These are phyloP conservation scores for Cosmorhoe ocellata DNA, from an alignment of 2,888 invertebrate genomes.

Conservation along the genomic window DNA sequence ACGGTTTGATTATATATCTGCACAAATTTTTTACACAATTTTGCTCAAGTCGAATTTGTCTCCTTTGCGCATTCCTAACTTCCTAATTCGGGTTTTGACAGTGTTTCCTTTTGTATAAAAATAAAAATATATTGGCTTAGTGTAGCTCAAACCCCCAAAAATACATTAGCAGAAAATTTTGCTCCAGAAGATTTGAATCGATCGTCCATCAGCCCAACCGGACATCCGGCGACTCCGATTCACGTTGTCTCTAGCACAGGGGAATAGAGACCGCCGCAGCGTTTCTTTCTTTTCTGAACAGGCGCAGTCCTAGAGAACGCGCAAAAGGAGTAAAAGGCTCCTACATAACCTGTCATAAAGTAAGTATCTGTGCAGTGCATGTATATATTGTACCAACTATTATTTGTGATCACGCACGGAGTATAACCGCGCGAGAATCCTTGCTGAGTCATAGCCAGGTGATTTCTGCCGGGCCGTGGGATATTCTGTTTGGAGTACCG, in stretches of 20 bases:
- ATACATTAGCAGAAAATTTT: slow-evolving; percentile 30
- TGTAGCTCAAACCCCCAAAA: slow-evolving; percentile 15
- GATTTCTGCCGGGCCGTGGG: slow-evolving; percentile 42
- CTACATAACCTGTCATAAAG: slow-evolving; percentile 83
- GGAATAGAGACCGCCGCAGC: slow-evolving; percentile 77
- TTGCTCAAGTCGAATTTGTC: slow-evolving; percentile 33
- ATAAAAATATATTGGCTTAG: slow-evolving; percentile 21
- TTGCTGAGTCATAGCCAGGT: slow-evolving; percentile 54
- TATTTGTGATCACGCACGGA: slow-evolving; percentile 41
- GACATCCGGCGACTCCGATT: slow-evolving; percentile 76
- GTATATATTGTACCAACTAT: slow-evolving; percentile 33
- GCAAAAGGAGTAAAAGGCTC: slow-evolving; percentile 83
- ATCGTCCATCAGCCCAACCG: slow-evolving; percentile 55
- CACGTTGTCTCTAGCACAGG: slow-evolving; percentile 78
- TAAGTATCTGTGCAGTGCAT: slow-evolving; percentile 69
- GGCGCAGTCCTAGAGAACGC: slow-evolving; percentile 81
- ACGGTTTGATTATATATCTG: slow-evolving; percentile 28
- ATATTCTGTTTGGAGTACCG: slow-evolving; percentile 39
- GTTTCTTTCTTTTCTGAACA: slow-evolving; percentile 82
- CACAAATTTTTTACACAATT: slow-evolving; percentile 31
- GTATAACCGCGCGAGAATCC: slow-evolving; percentile 33
- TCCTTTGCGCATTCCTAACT: slow-evolving; percentile 32
- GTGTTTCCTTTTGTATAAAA: slow-evolving; percentile 33
- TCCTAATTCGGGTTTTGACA: slow-evolving; percentile 31
- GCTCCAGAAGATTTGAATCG: slow-evolving; percentile 50